phyloP scores from a whole-genome alignment of 1,140 invertebrate species.

The Caenorhabditis tropicalis region DNA sequence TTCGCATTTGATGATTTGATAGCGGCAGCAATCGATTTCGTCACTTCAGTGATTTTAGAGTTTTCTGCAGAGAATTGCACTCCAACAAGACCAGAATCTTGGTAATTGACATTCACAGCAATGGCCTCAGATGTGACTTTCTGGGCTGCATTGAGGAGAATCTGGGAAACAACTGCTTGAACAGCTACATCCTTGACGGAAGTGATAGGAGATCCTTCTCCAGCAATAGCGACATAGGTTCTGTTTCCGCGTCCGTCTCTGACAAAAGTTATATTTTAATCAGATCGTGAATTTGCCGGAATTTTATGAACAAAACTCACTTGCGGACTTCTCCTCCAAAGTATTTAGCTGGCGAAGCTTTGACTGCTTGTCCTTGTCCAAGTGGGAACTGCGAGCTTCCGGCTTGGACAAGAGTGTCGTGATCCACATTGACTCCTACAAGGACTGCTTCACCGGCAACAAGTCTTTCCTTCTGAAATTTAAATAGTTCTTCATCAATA shows the following conservation, averaged over 20 bases:
- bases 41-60: constrained; percentile 14
- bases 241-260: constrained; percentile 3
- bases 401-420: constrained; percentile 61
- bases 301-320: neutral
- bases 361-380: constrained; percentile 54
- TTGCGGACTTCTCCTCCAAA: constrained; percentile 64
- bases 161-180: constrained; percentile 62
- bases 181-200: constrained; percentile 64
- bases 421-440: constrained; percentile 69
- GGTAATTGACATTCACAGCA: constrained; percentile 62
- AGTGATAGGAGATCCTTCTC: constrained; percentile 63
- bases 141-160: constrained; percentile 41
- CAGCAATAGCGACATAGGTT: constrained; percentile 61
- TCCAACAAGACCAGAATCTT: constrained; percentile 65
- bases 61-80: constrained; percentile 66
- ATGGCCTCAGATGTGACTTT: constrained; percentile 60
- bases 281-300: constrained; percentile 56
- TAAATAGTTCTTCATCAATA: neutral
- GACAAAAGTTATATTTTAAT: neutral
- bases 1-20: constrained; percentile 48
- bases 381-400: constrained; percentile 49
- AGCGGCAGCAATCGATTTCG: constrained; percentile 48
- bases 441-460: constrained; percentile 63
- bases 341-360: constrained; percentile 59
- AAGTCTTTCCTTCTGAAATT: constrained; percentile 50